Base-by-base conservation (phyloP, 2,797 vertebrate genomes). In the Sebastes matsubarae region DNA sequence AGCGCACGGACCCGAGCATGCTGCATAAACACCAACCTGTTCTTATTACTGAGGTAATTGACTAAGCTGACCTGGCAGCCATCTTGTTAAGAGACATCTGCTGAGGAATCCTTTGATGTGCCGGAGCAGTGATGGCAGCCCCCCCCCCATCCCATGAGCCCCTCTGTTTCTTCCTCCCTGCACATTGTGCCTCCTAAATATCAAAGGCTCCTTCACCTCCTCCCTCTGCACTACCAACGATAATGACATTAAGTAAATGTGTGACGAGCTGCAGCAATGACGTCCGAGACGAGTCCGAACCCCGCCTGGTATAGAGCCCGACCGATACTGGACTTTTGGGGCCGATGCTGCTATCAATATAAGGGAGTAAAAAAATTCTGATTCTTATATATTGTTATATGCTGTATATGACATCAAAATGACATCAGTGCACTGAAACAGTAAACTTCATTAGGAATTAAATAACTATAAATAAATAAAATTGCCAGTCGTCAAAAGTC, bases 21-120 rank as follows among this genome's bases (percentile, higher is more conserved):
- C 38, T 3, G 13, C 65, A 81, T 75, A 57, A 86, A 79, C 80
- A 83, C 50, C 32, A 77, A 89, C 72, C 79, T 73, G 75, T 32
- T 83, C 71, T 81, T 83, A 72, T 88, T 86, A 78, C 82, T 29
- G 77, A 80, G 63, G 72, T 89, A 82, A 91, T 70, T 90, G 82
- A 87, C 88, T 77, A 81, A 87, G 85, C 75, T 84, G 84, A 89
- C 88, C 87, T 88, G 88, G 85, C 80, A 87, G 88, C 90, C 91
- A 93, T 92, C 90, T 93, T 93, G 91, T 93, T 90, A 85, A 29
- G 81, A 89, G 85, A 88, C 91, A 90, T 91, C 92, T 89, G 88
- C 88, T 90, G 68, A 85, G 84, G 87, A 93, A 88, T 89, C 87
- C 87, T 91, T 92, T 89, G 89, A 92, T 82, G 90, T 92, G 68